Evolutionary conservation across 2,113 vertebrate genomes (phyloP), one percentile per base, ranked within the genome.

Genomic region (Oreochromis spilurus): DNA sequence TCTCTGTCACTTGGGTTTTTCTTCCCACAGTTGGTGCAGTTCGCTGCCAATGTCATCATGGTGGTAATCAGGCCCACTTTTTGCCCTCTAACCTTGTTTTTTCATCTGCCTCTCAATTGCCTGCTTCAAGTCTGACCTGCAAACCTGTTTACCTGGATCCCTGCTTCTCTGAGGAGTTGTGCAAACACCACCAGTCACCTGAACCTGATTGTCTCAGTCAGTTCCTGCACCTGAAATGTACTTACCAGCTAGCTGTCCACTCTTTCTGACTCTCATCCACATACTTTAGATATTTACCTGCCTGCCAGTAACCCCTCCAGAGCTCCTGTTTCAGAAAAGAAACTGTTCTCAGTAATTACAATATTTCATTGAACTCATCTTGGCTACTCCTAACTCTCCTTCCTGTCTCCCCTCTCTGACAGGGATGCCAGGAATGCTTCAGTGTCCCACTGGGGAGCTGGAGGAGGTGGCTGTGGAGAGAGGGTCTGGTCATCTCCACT

Each of bases 31-130:
- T 19, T 62, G 17, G 9, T 62, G 58, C 58, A 36, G 60, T 65
- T 65, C 9, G 36, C 17, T 65, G 31, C 17, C 60, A n/a, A 4
- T 36, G 31, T n/a, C 31, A 12, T 65, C 31, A 12, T 65, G 31
- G 17, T 36, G 60, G 62, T 2, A 40, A 21, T 67, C 62, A 67
- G 34, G 34, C 62, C 62, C 19, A 21, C 62, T 67, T 40, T 0
- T 67, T 67, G 19, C 17, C 62, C 62, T 67, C 62, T 4, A 67
- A 40, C 34, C 62, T 67, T 40, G 62, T 13, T 40, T 40, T 24
- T 67, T 8, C 0, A 67, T 21, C 34, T 5, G 19, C 34, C 11
- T 67, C 34, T 40, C 34, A 40, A 0, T 21, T 67, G 62, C 11
- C 62, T 40, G 19, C 36, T 67, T 67, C 6, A 40, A 9, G 36